Conservation (phyloP, 2,888 invertebrate species). For the Trissoscelio sp. region DNA sequence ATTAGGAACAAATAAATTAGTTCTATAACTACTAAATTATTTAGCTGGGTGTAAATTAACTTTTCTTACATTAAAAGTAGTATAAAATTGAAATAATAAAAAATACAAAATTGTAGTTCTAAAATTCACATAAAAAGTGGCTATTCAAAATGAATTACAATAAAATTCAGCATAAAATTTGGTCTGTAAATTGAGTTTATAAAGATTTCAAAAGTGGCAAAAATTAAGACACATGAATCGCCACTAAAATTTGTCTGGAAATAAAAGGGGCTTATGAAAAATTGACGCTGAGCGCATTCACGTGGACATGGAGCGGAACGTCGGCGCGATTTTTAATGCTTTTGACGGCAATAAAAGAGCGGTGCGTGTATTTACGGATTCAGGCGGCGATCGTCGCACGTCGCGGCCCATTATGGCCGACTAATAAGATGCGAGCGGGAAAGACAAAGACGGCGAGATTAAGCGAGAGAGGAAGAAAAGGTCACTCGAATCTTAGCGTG, state of each 20-base stretch:
- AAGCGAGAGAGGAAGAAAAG: conserved; percentile 22
- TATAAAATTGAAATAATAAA: no score
- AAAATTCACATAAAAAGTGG: no score
- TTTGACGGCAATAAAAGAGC: conserved; percentile 66
- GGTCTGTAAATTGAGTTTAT: neutral
- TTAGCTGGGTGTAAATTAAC: no score
- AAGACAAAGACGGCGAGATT: conserved; percentile 11
- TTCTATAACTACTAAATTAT: no score
- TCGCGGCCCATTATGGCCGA: conserved; percentile 74
- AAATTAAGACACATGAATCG: conserved; percentile 32
- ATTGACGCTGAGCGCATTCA: conserved; percentile 56
- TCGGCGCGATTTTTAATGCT: conserved; percentile 48
- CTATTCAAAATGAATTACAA: no score
- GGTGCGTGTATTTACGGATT: conserved; percentile 80
- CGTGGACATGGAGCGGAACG: conserved; percentile 57
- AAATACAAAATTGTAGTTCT: no score
- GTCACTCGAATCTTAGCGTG: conserved; percentile 62
- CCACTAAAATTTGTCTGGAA: conserved; percentile 32
- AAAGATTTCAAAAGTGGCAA: conserved; percentile 14
- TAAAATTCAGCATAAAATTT: no score
- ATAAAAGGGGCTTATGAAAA: conserved; percentile 51
- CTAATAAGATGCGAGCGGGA: conserved; percentile 73
- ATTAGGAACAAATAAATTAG: no score
- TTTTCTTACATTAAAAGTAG: no score
- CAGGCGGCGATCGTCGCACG: conserved; percentile 78